These are phyloP conservation scores for Clarias laeviceps DNA, from an alignment of 2,797 vertebrate genomes.

Conservation along the genomic window DNA sequence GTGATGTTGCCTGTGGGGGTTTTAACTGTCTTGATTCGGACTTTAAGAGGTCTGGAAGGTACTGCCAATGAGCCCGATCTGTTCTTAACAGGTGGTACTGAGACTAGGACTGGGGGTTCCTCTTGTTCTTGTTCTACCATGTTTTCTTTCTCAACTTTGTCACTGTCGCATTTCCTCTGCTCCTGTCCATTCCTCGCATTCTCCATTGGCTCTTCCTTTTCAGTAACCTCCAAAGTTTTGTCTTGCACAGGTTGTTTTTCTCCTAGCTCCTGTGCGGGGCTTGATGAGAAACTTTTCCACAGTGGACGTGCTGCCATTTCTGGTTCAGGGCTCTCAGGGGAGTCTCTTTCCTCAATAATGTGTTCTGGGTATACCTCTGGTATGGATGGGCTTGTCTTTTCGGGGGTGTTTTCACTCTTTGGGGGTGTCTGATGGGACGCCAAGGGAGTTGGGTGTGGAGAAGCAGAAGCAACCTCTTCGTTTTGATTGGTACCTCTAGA, in stretches of 20 bases:
- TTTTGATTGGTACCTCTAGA: constrained; percentile 52
- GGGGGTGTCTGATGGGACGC: constrained; percentile 33
- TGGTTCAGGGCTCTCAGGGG: constrained; percentile 80
- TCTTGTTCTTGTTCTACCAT: constrained; percentile 45
- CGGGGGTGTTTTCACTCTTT: constrained; percentile 17
- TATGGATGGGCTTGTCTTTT: constrained; percentile 44
- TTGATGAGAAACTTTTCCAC: constrained; percentile 30
- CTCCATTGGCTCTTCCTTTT: constrained; percentile 68
- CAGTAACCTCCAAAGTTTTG: constrained; percentile 55
- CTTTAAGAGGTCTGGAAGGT: constrained; percentile 79
- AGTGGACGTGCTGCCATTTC: constrained; percentile 66
- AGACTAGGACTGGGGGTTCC: constrained; percentile 2
- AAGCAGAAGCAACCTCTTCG: constrained; percentile 34
- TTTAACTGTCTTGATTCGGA: constrained; percentile 90
- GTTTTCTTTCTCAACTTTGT: constrained; percentile 18
- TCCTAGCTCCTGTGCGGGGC: constrained; percentile 58
- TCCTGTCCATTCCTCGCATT: constrained; percentile 47
- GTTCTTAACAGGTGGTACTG: neutral
- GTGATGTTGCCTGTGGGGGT: constrained; percentile 83
- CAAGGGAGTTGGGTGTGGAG: constrained; percentile 38
- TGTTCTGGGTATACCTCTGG: constrained; percentile 76
- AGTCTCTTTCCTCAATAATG: constrained; percentile 80
- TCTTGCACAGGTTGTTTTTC: constrained; percentile 48
- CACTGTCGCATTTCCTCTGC: constrained; percentile 25
- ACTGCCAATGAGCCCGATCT: neutral